Base-by-base conservation (phyloP, 2,113 vertebrate species). In the Noturus placidus region DNA sequence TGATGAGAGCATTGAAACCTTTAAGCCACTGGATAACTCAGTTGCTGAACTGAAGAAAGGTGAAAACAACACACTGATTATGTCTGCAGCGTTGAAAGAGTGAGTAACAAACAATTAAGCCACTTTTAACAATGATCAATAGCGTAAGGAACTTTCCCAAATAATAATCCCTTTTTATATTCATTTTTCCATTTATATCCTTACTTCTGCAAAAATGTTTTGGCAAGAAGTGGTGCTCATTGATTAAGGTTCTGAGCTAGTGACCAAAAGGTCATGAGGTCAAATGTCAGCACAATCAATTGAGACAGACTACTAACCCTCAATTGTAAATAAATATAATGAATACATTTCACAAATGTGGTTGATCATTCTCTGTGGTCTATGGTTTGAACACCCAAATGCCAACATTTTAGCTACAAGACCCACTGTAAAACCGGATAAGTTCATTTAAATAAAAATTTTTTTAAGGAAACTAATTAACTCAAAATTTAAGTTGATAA, bases 21-120 rank as follows among this genome's bases (percentile, higher is more conserved):
- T 52, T n/a, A 25, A 78, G 13, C 0, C 1, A 27, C 17, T 86
- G 65, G 89, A 90, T 83, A 88, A 38, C 42, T 74, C 82, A 30
- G 4, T 85, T 1, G 35, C 81, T 50, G 38, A 88, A 59, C 83
- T 87, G 38, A 72, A 83, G 50, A 87, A 67, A 74, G 22, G 1
- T 20, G 17, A 3, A 1, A 42, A 70, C 25, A 7, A 17, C 59
- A 82, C 46, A 17, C 27, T 88, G 77, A n/a, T 19, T 2, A 88
- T 90, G 82, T 63, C 76, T 30, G 89, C 69, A 82, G 30, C 17
- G 7, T 3, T 50, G n/a, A 8, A 38, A 1, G 0, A 57, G 85
- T 90, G n/a, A 87, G 89, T 90, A 84, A 52, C 33, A 50, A 30
- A 25, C 15, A 52, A 42, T 11, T 38, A 65, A 17, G 35, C 35